Evolutionary conservation across 2,113 vertebrate species (phyloP).

Genomic region (Sander vitreus): DNA sequence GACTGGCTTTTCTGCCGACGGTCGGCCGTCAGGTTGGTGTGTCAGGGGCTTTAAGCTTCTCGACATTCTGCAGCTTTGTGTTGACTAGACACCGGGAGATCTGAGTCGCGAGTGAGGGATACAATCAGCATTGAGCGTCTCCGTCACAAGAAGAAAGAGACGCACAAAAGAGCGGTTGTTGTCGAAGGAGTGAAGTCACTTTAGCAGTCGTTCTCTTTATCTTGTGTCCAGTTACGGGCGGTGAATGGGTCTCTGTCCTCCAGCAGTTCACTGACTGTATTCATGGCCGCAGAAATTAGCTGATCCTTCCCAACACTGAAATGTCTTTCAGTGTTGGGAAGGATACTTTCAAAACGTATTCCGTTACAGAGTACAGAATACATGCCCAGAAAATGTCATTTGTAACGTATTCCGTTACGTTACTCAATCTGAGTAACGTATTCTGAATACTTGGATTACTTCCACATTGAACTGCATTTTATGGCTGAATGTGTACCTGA

Average conservation of each 20-base stretch:
- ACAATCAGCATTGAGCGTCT: slow-evolving; percentile 14
- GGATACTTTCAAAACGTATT: no score
- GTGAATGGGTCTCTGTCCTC: slow-evolving; percentile 53
- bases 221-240: slow-evolving; percentile 42
- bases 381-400: no score
- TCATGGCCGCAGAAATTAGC: slow-evolving; percentile 9
- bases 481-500: no score
- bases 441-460: no score
- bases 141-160: slow-evolving; percentile 13
- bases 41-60: background rate
- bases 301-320: no score
- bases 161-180: slow-evolving; percentile 27
- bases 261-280: slow-evolving; percentile 24
- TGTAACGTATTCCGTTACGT: no score
- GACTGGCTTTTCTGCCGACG: no score
- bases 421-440: no score
- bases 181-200: slow-evolving; percentile 47
- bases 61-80: background rate
- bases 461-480: no score
- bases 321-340: no score
- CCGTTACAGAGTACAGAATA: no score
- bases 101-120: background rate
- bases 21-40: no score
- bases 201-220: slow-evolving; percentile 29
- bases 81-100: background rate